phyloP scores from a whole-genome alignment of 2,113 vertebrate species.

The Furnarius figulus region DNA sequence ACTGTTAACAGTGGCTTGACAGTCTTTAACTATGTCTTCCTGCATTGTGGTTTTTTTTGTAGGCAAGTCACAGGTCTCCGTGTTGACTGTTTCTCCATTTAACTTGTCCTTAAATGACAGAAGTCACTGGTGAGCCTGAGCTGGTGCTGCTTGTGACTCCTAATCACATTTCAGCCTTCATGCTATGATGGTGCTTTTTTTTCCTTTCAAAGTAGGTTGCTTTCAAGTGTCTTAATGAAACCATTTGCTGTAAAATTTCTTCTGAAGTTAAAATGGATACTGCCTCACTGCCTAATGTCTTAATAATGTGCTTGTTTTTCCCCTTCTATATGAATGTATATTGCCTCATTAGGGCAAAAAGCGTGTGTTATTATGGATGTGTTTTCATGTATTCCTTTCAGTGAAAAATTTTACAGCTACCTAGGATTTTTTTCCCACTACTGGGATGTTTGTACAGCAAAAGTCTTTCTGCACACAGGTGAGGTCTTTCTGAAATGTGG shows the following conservation, averaged over 20 bases:
- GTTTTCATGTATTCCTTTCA: neutral
- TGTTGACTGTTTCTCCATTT: neutral
- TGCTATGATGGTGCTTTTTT: conserved; percentile 65
- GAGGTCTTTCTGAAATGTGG: neutral
- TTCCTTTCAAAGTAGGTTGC: conserved; percentile 30
- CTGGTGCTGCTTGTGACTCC: conserved; percentile 9
- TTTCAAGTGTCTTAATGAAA: conserved; percentile 70
- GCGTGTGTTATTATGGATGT: neutral
- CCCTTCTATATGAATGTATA: conserved; percentile 49
- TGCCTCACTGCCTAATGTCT: conserved; percentile 66
- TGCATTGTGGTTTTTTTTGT: neutral
- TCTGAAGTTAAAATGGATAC: conserved; percentile 55
- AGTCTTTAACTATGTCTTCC: neutral
- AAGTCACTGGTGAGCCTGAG: conserved; percentile 28
- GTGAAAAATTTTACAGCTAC: neutral
- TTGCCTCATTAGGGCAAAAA: conserved; percentile 37
- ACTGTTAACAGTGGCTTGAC: neutral
- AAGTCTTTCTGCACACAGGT: neutral
- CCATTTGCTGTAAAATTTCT: conserved; percentile 52
- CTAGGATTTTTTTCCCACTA: neutral
- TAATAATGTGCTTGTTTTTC: conserved; percentile 37
- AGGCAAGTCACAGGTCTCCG: neutral
- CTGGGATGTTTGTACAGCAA: neutral
- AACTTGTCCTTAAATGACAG: conserved; percentile 32
- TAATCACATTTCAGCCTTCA: conserved; percentile 40